phyloP scores from a whole-genome alignment of 2,797 vertebrate genomes.

The Chelmon rostratus region DNA sequence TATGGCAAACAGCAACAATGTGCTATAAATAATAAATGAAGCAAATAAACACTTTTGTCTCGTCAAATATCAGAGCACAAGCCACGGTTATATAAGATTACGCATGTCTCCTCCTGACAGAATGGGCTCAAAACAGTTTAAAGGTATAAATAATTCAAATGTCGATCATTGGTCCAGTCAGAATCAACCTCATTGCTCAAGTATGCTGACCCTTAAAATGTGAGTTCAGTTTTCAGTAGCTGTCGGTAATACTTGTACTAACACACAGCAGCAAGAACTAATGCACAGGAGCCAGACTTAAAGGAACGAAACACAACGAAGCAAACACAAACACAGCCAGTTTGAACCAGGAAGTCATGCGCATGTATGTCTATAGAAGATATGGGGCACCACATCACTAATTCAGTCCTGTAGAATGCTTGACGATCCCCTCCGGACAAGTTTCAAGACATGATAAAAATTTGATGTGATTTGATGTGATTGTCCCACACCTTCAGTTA shows the following conservation, averaged over 20 bases:
- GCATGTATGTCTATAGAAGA: background rate
- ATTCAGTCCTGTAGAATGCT: no score
- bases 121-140: background rate
- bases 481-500: no score
- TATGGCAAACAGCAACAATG: conserved; percentile 8
- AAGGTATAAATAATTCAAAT: background rate
- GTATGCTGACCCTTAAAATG: background rate
- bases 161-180: background rate
- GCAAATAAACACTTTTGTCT: background rate
- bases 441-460: no score
- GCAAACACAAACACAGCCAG: background rate
- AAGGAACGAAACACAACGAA: background rate
- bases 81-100: background rate
- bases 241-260: background rate
- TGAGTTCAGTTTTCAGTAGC: background rate
- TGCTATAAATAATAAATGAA: conserved; percentile 11
- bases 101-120: background rate
- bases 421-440: no score
- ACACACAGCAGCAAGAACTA: background rate
- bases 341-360: background rate
- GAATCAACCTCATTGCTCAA: background rate
- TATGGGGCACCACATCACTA: no score
- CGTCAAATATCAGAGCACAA: background rate
- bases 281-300: background rate
- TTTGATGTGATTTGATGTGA: no score